Evolutionary conservation across 2,888 invertebrate species (phyloP), one percentile per base, ranked within the genome.

Genomic region (Salpingus planirostris): DNA sequence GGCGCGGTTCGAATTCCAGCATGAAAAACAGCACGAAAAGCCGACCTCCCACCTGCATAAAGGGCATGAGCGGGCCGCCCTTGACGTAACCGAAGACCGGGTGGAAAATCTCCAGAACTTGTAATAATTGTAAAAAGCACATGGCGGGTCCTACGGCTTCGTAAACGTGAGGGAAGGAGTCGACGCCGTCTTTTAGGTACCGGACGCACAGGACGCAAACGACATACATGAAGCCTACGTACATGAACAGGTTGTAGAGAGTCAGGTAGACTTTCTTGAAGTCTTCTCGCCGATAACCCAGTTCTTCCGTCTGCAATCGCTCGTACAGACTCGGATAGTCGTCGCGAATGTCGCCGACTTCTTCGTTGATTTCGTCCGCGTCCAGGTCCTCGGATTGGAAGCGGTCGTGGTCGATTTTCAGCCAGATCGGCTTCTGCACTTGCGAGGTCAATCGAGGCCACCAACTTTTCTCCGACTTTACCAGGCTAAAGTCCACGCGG

Each of bases 351-450:
- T 88, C 80, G 23, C 81, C 10, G 67, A 73, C 49, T 74, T 81
- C 78, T 33, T 78, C 76, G n/a, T n/a, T n/a, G n/a, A n/a, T n/a
- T n/a, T n/a, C n/a, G 8, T 71, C 71, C 8, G 25, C 31, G n/a
- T 33, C 23, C 30, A 39, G 32, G 44, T 87, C 87, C 51, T 86
- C 85, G 2, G 80, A 77, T 52, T 80, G 79, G 84, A 92, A 91
- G 33, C 84, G 75, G 62, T 93, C 91, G 67, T 92, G 92, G 67
- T 93, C 92, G 46, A 92, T 79, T 75, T 90, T 91, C 3, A 95
- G 65, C 93, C 92, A 93, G 1, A 81, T 80, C 0, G 89, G 87
- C 62, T 92, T 93, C 50, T 83, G 79, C 1, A 82, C 80, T 40
- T 82, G 78, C 6, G 80, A 75, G 1, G 80, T 85, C 11, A 93